Conservation (phyloP, 2,797 vertebrate genomes). For the Rhinophrynus dorsalis region DNA sequence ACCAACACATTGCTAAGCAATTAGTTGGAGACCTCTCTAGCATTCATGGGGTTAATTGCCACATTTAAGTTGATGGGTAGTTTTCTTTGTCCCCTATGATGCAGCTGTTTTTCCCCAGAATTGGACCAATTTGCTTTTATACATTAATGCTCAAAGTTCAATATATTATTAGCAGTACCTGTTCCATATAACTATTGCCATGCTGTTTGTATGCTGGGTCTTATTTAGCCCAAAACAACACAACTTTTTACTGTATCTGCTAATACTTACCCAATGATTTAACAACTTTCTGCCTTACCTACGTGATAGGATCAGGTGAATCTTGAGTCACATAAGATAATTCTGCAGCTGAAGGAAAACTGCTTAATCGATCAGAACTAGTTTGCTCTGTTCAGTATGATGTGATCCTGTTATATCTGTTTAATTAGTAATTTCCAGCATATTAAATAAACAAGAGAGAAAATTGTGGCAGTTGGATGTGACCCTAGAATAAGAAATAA, state of each 20-base stretch:
- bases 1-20: no score
- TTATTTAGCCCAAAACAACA: no score
- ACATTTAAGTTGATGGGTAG: no score
- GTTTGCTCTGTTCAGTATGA: constrained; percentile 75
- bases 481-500: not conserved
- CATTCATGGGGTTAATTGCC: no score
- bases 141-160: no score
- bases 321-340: constrained; percentile 75
- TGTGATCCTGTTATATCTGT: constrained; percentile 72
- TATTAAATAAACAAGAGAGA: constrained; percentile 62
- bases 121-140: no score
- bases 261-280: constrained; percentile 60
- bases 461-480: constrained; percentile 13
- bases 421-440: constrained; percentile 75
- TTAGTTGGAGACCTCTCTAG: no score
- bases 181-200: no score
- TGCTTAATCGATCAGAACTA: constrained; percentile 78
- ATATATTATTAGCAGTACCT: no score
- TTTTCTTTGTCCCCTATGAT: no score
- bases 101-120: no score
- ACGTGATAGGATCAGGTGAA: constrained; percentile 73
- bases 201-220: no score
- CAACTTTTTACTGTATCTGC: constrained; percentile 69
- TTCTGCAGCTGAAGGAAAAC: constrained; percentile 73
- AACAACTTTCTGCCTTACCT: constrained; percentile 70